These are phyloP conservation scores for Cololabis saira DNA, from an alignment of 2,113 vertebrate species.

Conservation along the genomic window DNA sequence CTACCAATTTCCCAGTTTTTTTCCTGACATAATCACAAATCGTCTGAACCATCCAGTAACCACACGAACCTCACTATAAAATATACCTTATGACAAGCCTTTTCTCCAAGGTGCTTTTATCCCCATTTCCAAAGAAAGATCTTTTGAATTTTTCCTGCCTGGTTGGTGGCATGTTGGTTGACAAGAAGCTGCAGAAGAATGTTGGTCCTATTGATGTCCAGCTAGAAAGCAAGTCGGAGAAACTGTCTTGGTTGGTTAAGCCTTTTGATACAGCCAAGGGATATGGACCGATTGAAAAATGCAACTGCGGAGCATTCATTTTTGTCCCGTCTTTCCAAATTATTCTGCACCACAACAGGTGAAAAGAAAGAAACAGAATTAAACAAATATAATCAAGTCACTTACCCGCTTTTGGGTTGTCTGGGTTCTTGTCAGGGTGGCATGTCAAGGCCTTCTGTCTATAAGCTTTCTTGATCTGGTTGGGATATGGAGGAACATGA, in stretches of 20 bases:
- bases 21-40: slow-evolving; percentile 75
- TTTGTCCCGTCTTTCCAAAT: too few species aligned
- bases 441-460: slow-evolving; percentile 93
- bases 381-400: not conserved
- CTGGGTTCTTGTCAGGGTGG: slow-evolving; percentile 97
- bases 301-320: too few species aligned
- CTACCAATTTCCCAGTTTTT: slow-evolving; percentile 66
- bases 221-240: slow-evolving; percentile 7
- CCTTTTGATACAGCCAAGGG: not conserved
- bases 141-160: slow-evolving; percentile 59
- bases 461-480: slow-evolving; percentile 95
- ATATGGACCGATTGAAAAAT: too few species aligned
- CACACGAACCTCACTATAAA: slow-evolving; percentile 76
- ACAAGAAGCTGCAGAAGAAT: slow-evolving; percentile 31
- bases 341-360: too few species aligned
- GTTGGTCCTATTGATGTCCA: slow-evolving; percentile 26
- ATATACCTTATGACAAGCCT: slow-evolving; percentile 62
- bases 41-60: slow-evolving; percentile 75
- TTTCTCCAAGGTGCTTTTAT: slow-evolving; percentile 67
- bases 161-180: slow-evolving; percentile 67
- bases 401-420: slow-evolving; percentile 94
- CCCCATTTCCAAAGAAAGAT: slow-evolving; percentile 35
- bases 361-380: not conserved
- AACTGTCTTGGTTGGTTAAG: not conserved
- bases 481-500: slow-evolving; percentile 3